These are phyloP conservation scores for Hemaris fuciformis DNA, from an alignment of 2,888 invertebrate species.

Conservation along the genomic window DNA sequence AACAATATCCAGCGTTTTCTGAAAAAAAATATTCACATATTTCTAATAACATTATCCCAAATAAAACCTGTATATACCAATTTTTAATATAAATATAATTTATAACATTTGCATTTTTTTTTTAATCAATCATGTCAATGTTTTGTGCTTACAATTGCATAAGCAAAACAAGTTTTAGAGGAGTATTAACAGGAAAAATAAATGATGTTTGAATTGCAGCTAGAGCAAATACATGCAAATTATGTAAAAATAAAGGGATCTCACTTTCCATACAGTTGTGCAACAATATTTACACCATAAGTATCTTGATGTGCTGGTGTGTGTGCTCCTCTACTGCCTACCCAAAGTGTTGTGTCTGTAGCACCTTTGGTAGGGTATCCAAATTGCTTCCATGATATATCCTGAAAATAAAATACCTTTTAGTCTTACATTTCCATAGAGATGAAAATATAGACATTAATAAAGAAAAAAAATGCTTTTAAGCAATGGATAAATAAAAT, in stretches of 20 bases:
- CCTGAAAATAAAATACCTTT: slow-evolving; percentile 29
- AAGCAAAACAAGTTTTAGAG: too few species aligned
- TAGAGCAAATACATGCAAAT: background rate
- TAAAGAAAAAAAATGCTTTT: too few species aligned
- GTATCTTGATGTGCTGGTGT: slow-evolving; percentile 97
- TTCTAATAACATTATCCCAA: background rate
- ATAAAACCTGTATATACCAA: background rate
- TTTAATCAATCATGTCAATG: too few species aligned
- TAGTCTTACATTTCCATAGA: too few species aligned
- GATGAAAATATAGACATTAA: too few species aligned
- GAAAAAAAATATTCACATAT: slow-evolving; percentile 27
- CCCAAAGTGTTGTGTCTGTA: slow-evolving; percentile 91
- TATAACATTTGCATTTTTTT: too few species aligned
- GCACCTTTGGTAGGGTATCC: slow-evolving; percentile 86
- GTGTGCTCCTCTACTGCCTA: slow-evolving; percentile 92
- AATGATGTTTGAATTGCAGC: background rate
- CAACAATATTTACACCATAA: slow-evolving; percentile 96
- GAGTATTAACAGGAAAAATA: too few species aligned
- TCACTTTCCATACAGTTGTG: slow-evolving; percentile 93
- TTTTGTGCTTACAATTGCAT: too few species aligned
- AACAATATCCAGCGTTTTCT: slow-evolving; percentile 96
- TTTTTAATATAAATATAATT: background rate
- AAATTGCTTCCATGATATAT: slow-evolving; percentile 83
- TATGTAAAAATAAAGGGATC: slow-evolving; percentile 22
- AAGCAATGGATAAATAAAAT: background rate